These are phyloP conservation scores for Holotrichia oblita DNA, from an alignment of 1,140 invertebrate genomes.

Conservation along the genomic window DNA sequence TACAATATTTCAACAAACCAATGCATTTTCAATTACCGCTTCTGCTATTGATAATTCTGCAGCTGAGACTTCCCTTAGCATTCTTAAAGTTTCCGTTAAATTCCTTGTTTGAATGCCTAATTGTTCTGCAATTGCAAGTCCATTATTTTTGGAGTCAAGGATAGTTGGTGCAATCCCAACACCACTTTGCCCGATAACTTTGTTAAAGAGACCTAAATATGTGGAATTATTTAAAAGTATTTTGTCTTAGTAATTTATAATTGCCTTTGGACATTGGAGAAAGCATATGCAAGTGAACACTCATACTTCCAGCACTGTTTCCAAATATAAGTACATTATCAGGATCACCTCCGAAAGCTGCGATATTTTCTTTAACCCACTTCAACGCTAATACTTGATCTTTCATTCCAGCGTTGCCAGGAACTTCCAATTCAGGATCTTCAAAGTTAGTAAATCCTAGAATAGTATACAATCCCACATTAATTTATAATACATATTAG, in stretches of 20 bases:
- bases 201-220: slow-evolving; percentile 13
- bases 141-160: not conserved
- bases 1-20: too few relatives aligned
- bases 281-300: slow-evolving; percentile 63
- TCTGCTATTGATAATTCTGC: not conserved
- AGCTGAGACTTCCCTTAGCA: not conserved
- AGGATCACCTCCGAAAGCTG: slow-evolving; percentile 67
- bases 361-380: slow-evolving; percentile 70
- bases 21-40: not conserved
- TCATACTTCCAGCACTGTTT: slow-evolving; percentile 65
- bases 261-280: slow-evolving; percentile 66
- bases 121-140: not conserved
- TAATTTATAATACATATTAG: too few relatives aligned
- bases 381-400: slow-evolving; percentile 68
- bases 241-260: not conserved
- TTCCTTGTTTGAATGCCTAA: slow-evolving; percentile 49
- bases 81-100: slow-evolving; percentile 47
- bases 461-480: too few relatives aligned
- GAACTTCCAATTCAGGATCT: slow-evolving; percentile 51
- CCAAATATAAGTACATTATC: slow-evolving; percentile 69
- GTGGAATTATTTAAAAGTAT: not conserved
- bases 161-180: not conserved
- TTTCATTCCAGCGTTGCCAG: slow-evolving; percentile 70
- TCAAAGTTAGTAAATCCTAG: slow-evolving; percentile 65
- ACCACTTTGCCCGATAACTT: not conserved